Conservation (phyloP, 2,888 invertebrate species). For the Drosophila ustulata region DNA sequence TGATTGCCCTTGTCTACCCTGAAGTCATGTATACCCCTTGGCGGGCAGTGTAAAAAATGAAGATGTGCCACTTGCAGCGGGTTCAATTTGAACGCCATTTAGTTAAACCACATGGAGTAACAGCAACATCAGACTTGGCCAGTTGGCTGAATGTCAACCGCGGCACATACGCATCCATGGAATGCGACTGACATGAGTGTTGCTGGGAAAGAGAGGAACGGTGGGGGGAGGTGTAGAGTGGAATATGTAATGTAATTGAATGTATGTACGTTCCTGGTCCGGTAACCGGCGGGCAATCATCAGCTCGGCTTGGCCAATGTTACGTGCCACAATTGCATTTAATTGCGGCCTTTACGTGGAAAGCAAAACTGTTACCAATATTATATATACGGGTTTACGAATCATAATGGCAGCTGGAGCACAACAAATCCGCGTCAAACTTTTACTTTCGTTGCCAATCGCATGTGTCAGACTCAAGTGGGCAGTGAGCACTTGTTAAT, state of each 20-base stretch:
- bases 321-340: slow-evolving; percentile 66
- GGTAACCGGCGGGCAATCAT: not conserved
- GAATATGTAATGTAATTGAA: slow-evolving; percentile 2
- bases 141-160: slow-evolving; percentile 70
- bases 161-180: slow-evolving; percentile 58
- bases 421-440: slow-evolving; percentile 53
- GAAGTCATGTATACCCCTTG: not conserved
- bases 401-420: slow-evolving; percentile 38
- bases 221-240: not conserved
- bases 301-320: slow-evolving; percentile 55
- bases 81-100: slow-evolving; percentile 73
- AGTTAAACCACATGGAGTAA: slow-evolving; percentile 30
- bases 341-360: slow-evolving; percentile 67
- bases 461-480: slow-evolving; percentile 32
- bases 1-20: not conserved
- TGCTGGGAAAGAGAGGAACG: not conserved
- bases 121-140: slow-evolving; percentile 21
- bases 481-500: slow-evolving; percentile 26
- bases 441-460: slow-evolving; percentile 66
- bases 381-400: slow-evolving; percentile 20
- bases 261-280: slow-evolving; percentile 2
- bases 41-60: slow-evolving; percentile 53
- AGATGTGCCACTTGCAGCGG: slow-evolving; percentile 61
- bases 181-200: not conserved
- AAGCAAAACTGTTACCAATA: slow-evolving; percentile 58